Percentiles rank a stretch among this genome's conserved stretches.
Conservation (phyloP, 2,888 invertebrate genomes). For the Neuroscelio doddi region DNA sequence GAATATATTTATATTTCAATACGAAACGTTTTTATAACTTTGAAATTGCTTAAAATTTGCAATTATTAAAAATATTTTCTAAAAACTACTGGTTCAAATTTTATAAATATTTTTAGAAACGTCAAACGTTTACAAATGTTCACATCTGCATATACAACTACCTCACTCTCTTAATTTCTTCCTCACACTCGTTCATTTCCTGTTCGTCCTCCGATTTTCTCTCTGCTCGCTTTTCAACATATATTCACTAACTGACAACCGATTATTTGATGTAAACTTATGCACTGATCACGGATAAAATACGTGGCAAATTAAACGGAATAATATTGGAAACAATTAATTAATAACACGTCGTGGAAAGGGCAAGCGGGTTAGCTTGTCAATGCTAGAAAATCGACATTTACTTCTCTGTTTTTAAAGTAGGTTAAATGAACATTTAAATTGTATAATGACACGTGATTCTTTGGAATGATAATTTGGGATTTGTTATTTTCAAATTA, state of each 20-base stretch:
- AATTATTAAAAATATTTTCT: no score
- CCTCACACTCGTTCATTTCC: no score
- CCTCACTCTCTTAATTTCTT: no score
- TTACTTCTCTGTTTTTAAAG: not conserved
- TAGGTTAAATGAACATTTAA: conserved; percentile 31
- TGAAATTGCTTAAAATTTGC: no score
- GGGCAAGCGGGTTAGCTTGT: conserved; percentile 11
- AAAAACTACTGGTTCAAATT: no score
- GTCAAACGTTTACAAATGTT: no score
- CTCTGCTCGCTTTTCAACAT: conserved; percentile 5
- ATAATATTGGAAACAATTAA: conserved; percentile 40
- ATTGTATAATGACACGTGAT: conserved; percentile 37
- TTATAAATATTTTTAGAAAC: no score
- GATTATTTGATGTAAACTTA: conserved; percentile 13
- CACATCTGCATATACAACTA: no score
- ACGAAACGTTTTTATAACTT: no score
- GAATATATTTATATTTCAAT: no score
- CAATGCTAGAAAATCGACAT: conserved; percentile 27
- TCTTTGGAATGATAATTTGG: conserved; percentile 12
- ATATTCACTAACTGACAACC: conserved; percentile 21
- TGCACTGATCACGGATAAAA: conserved; percentile 21
- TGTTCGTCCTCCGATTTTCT: conserved; percentile 15
- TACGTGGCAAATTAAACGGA: conserved; percentile 30
- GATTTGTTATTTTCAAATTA: conserved; percentile 38
- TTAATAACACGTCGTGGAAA: conserved; percentile 29